phyloP scores from a whole-genome alignment of 1,140 invertebrate species.

The Hermetia illucens region DNA sequence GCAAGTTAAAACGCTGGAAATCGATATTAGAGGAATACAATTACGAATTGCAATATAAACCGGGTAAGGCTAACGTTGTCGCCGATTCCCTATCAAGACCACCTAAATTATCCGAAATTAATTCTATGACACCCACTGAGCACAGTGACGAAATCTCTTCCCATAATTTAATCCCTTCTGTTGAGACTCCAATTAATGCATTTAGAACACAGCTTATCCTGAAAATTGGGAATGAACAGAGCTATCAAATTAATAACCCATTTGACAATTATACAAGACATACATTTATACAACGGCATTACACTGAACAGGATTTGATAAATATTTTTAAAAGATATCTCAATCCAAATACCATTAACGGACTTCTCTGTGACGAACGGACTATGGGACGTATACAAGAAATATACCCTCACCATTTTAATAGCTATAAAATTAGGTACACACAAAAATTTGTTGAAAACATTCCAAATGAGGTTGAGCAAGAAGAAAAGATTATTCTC shows the following conservation, averaged over 20 bases:
- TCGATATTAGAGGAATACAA: constrained; percentile 18
- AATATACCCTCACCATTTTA: constrained; percentile 1
- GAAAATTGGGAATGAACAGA: neutral
- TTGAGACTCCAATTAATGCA: constrained; percentile 4
- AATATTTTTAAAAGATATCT: neutral
- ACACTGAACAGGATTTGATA: neutral
- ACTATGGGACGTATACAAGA: constrained; percentile 1
- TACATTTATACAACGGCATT: neutral
- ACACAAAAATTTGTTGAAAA: constrained; percentile 2
- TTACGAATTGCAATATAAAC: constrained; percentile 19
- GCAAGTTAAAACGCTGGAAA: constrained; percentile 26
- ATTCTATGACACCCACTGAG: neutral
- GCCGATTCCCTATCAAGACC: constrained; percentile 6
- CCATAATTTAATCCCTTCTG: neutral
- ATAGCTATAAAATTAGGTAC: neutral
- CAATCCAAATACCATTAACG: neutral
- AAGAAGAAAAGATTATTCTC: constrained; percentile 2
- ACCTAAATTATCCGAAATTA: neutral
- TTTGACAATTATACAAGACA: constrained; percentile 1
- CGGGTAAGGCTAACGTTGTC: constrained; percentile 12
- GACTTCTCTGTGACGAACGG: neutral
- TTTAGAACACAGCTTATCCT: constrained; percentile 5
- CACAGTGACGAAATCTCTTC: constrained; percentile 4
- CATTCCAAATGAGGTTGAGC: constrained; percentile 2
- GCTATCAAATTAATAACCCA: neutral